Conservation (phyloP, 2,888 invertebrate species). For the Ferdinandea cuprea region DNA sequence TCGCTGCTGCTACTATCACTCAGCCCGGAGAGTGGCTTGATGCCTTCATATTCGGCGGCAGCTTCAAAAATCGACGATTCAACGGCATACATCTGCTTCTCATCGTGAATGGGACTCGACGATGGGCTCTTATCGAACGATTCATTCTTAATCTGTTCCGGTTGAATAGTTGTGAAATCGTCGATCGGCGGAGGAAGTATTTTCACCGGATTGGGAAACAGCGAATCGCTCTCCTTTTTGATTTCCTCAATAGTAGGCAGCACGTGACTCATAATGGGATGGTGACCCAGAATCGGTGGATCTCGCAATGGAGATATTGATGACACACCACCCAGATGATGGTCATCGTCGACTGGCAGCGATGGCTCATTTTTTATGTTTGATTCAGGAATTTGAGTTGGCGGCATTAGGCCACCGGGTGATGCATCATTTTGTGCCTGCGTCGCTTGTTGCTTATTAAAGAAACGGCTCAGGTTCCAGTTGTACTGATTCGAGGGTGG, state of each 20-base stretch:
- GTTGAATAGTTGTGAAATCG: slow-evolving; percentile 78
- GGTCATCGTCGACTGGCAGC: slow-evolving; percentile 78
- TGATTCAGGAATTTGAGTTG: slow-evolving; percentile 66
- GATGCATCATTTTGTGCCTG: slow-evolving; percentile 77
- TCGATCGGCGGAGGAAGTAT: slow-evolving; percentile 75
- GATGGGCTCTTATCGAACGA: slow-evolving; percentile 76
- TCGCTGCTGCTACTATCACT: slow-evolving; percentile 79
- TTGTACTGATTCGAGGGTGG: slow-evolving; percentile 80
- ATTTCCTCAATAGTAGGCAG: slow-evolving; percentile 77
- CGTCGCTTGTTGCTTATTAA: slow-evolving; percentile 78
- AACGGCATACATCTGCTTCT: slow-evolving; percentile 74
- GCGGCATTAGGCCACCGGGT: slow-evolving; percentile 71
- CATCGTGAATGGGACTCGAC: slow-evolving; percentile 76
- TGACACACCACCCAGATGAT: slow-evolving; percentile 76
- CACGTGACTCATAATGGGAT: slow-evolving; percentile 69
- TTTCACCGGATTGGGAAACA: slow-evolving; percentile 73
- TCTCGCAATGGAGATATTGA: slow-evolving; percentile 75
- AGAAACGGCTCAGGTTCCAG: slow-evolving; percentile 80
- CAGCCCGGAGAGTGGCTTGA: slow-evolving; percentile 76
- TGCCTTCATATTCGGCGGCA: slow-evolving; percentile 72
- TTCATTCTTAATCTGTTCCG: slow-evolving; percentile 81
- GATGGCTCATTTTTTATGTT: slow-evolving; percentile 77
- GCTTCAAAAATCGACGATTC: slow-evolving; percentile 75
- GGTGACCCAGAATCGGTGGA: slow-evolving; percentile 74
- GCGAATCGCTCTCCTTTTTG: slow-evolving; percentile 79